Percentiles rank a stretch among this genome's conserved stretches.
Conservation (phyloP, 2,888 invertebrate genomes). For the Sinhomidia bicolor region DNA sequence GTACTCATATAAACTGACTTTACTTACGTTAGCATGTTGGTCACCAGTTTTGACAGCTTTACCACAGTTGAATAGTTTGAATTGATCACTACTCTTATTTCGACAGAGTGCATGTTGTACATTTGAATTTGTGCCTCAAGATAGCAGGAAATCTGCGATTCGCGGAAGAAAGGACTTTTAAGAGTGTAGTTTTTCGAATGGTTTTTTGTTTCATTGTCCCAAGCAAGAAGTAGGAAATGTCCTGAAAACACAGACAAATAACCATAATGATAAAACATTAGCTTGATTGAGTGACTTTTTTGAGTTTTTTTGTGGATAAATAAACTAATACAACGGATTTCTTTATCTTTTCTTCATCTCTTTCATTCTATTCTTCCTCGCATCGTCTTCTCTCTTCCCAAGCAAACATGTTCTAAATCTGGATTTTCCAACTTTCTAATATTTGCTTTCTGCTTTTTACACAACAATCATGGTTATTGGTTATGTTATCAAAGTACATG, state of each 20-base stretch:
- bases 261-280: slow-evolving; percentile 7
- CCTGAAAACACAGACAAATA: slow-evolving; percentile 83
- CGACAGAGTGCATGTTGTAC: slow-evolving; percentile 82
- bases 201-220: slow-evolving; percentile 80
- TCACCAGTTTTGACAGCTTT: slow-evolving; percentile 82
- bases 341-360: slow-evolving; percentile 17
- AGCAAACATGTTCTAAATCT: too few relatives aligned
- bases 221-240: slow-evolving; percentile 86
- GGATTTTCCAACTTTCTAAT: background rate
- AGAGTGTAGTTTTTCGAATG: slow-evolving; percentile 80
- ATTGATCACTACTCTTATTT: slow-evolving; percentile 82
- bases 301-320: background rate
- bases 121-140: slow-evolving; percentile 83
- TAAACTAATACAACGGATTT: slow-evolving; percentile 31
- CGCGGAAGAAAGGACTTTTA: slow-evolving; percentile 82
- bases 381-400: background rate
- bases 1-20: background rate
- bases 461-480: too few relatives aligned
- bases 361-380: background rate
- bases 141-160: slow-evolving; percentile 82
- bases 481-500: too few relatives aligned
- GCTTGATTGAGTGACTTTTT: slow-evolving; percentile 18
- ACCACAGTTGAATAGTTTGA: slow-evolving; percentile 82
- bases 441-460: background rate
- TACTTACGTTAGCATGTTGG: slow-evolving; percentile 82